These are phyloP conservation scores for Campopleginae sp. DNA, from an alignment of 2,888 invertebrate species.

Conservation along the genomic window DNA sequence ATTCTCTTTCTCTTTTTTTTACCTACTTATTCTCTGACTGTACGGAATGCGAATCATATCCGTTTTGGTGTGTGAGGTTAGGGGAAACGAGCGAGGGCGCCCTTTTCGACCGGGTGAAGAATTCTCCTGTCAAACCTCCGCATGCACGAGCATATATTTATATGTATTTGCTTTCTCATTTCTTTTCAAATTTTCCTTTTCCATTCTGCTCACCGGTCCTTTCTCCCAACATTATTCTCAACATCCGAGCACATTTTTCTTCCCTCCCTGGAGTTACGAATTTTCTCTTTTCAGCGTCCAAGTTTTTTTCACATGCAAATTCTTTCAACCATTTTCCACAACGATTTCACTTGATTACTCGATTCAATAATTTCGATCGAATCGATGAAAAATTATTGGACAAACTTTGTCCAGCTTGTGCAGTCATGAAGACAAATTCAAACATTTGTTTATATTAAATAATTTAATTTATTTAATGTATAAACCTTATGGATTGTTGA, in stretches of 20 bases:
- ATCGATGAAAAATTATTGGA: background rate
- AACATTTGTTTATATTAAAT: background rate
- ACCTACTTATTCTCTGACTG: conserved; percentile 35
- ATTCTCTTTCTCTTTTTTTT: conserved; percentile 23
- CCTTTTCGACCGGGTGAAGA: conserved; percentile 56
- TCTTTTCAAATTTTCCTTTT: conserved; percentile 49
- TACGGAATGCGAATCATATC: conserved; percentile 67
- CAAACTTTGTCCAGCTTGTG: background rate
- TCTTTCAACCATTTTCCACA: background rate
- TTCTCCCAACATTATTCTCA: conserved; percentile 39
- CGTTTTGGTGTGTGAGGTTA: conserved; percentile 39
- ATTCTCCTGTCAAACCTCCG: conserved; percentile 53
- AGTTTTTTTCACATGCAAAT: background rate
- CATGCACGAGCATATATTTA: background rate
- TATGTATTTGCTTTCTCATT: conserved; percentile 35
- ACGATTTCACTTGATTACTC: background rate
- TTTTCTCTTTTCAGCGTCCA: conserved; percentile 9
- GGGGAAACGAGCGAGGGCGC: conserved; percentile 60
- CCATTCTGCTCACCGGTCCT: conserved; percentile 21
- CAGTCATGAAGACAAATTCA: background rate
- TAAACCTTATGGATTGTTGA: too few species aligned
- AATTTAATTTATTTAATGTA: background rate
- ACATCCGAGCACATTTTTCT: conserved; percentile 59
- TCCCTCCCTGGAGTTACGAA: conserved; percentile 8
- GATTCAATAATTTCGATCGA: background rate